phyloP scores from a whole-genome alignment of 2,888 invertebrate genomes.

The Drosophila antonietae region DNA sequence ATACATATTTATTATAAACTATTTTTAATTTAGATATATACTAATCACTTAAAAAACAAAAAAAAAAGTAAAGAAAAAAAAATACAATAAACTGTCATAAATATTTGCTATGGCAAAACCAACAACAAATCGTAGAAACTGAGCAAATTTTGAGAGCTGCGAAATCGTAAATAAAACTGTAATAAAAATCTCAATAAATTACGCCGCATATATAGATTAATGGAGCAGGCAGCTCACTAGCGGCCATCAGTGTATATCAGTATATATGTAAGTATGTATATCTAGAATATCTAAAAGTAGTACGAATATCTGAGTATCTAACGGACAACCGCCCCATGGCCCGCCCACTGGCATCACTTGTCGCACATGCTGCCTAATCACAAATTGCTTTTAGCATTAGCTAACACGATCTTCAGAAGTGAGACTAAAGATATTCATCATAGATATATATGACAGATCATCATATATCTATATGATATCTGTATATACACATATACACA shows the following conservation, averaged over 20 bases:
- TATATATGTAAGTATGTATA: neutral
- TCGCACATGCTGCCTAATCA: slow-evolving; percentile 72
- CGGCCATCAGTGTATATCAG: slow-evolving; percentile 5
- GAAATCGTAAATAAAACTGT: slow-evolving; percentile 72
- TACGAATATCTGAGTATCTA: slow-evolving; percentile 15
- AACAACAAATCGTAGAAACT: slow-evolving; percentile 23
- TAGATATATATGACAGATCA: slow-evolving; percentile 2
- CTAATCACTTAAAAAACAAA: neutral
- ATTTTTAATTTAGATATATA: neutral
- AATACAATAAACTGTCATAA: slow-evolving; percentile 21
- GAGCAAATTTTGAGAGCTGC: slow-evolving; percentile 59
- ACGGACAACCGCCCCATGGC: slow-evolving; percentile 23
- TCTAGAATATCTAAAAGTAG: slow-evolving; percentile 18
- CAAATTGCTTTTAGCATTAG: slow-evolving; percentile 73
- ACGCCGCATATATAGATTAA: slow-evolving; percentile 66
- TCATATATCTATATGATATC: neutral
- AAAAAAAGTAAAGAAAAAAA: neutral
- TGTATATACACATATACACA: neutral
- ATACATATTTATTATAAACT: neutral
- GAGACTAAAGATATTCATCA: slow-evolving; percentile 1
- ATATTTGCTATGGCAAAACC: slow-evolving; percentile 54
- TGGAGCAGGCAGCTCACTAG: slow-evolving; percentile 27
- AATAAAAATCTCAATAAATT: slow-evolving; percentile 75
- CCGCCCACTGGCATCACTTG: slow-evolving; percentile 41
- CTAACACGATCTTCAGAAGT: neutral